Evolutionary conservation across 1,140 invertebrate species (phyloP).

Genomic region (Leptinotarsa undecemlineata): DNA sequence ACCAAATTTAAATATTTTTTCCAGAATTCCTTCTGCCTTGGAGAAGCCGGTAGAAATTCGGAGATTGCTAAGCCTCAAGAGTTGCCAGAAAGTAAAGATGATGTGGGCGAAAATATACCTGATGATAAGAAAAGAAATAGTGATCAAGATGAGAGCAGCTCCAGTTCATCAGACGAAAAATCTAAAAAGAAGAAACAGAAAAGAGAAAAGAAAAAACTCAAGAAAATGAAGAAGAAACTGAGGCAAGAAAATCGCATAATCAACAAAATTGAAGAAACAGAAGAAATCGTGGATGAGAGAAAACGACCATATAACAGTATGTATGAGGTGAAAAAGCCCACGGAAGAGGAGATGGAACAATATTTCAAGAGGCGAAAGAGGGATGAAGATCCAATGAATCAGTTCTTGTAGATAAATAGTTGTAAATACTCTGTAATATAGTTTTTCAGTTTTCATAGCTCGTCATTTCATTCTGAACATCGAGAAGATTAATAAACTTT

Average conservation of each 20-base stretch:
- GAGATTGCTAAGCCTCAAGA: conserved; percentile 44
- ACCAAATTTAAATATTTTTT: conserved; percentile 36
- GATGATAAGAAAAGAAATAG: conserved; percentile 35
- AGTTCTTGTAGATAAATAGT: conserved; percentile 59
- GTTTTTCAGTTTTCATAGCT: too few relatives aligned
- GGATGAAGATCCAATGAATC: conserved; percentile 90
- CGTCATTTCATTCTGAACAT: too few relatives aligned
- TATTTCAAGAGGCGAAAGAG: conserved; percentile 84
- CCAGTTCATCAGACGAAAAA: conserved; percentile 48
- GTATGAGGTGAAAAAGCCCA: conserved; percentile 79
- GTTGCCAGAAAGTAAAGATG: conserved; percentile 20
- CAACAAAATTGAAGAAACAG: conserved; percentile 66
- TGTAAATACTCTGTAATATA: too few relatives aligned
- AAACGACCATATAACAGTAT: conserved; percentile 92
- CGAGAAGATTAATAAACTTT: too few relatives aligned
- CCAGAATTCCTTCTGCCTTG: conserved; percentile 85
- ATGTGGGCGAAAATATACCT: conserved; percentile 29
- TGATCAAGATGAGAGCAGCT: conserved; percentile 25
- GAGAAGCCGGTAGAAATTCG: conserved; percentile 70
- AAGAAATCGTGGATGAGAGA: conserved; percentile 79
- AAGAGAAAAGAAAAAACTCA: conserved; percentile 70
- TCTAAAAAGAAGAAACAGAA: conserved; percentile 62
- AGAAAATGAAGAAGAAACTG: conserved; percentile 60
- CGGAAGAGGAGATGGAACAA: conserved; percentile 92
- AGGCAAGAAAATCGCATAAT: conserved; percentile 64